Percentiles rank a stretch among this genome's conserved stretches.
These are phyloP conservation scores for Rosalia funebris DNA, from an alignment of 2,888 invertebrate genomes.

Conservation along the genomic window DNA sequence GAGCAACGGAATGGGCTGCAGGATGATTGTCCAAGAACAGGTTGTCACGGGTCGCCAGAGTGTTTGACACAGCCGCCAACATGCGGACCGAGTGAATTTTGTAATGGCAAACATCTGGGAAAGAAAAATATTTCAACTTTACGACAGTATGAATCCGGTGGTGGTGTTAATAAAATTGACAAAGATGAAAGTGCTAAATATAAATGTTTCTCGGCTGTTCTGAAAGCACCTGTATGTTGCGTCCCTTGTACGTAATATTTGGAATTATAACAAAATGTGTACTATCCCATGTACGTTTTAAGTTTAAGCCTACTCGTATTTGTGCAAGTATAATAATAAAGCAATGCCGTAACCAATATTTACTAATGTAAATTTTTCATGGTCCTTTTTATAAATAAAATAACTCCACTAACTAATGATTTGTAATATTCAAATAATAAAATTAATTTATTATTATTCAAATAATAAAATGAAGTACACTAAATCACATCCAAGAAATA, in stretches of 20 bases:
- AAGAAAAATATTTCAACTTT: slow-evolving; percentile 38
- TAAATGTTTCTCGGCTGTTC: slow-evolving; percentile 48
- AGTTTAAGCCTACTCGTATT: not conserved
- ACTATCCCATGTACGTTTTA: too few species aligned
- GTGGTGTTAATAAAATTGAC: slow-evolving; percentile 13
- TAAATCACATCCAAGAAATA: too few species aligned
- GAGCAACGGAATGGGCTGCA: slow-evolving; percentile 71
- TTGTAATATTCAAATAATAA: too few species aligned
- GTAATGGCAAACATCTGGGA: slow-evolving; percentile 58
- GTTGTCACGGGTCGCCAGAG: slow-evolving; percentile 66
- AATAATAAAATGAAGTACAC: too few species aligned
- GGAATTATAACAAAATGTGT: too few species aligned
- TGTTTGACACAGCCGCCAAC: slow-evolving; percentile 66
- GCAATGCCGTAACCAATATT: too few species aligned
- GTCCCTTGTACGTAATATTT: slow-evolving; percentile 8
- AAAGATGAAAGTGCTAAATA: slow-evolving; percentile 32
- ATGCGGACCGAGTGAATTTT: slow-evolving; percentile 64
- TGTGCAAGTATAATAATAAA: too few species aligned
- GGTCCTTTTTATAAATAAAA: too few species aligned
- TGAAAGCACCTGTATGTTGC: slow-evolving; percentile 41
- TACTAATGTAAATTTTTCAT: too few species aligned
- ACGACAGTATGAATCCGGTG: not conserved
- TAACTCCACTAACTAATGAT: too few species aligned
- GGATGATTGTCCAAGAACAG: slow-evolving; percentile 68
- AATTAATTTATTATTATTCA: too few species aligned